Evolutionary conservation across 2,888 invertebrate species (phyloP), one percentile per base, ranked within the genome.

Genomic region (Pedicia rivosa): DNA sequence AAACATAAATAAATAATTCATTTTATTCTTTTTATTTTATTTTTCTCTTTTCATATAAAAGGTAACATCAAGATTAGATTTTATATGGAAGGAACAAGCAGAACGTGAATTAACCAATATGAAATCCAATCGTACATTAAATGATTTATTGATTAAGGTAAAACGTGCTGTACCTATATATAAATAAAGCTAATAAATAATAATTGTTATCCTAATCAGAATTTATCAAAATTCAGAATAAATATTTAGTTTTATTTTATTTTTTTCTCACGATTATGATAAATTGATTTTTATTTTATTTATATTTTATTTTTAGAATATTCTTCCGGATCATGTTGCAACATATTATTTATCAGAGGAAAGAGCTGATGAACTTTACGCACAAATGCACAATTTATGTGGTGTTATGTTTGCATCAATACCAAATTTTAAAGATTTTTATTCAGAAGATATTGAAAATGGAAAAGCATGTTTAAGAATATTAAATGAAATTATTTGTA

Each of bases 351-450:
- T 97, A 31, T 76, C 78, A 29, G 80, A 79, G 48, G 86, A 87
- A 48, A 69, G 83, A 54, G 73, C 55, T 12, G 61, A 60, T 40
- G 59, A 61, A 42, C 51, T 62, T 10, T 60, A 62, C 42, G 59
- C 61, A 15, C 57, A 60, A 44, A 60, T 53, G 51, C 61, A 61
- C 42, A 54, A 51, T 36, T 77, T 80, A 46, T 77, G 86, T 38
- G 92, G 92, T 28, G 91, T 97, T 2, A 81, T 95, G 77, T 98
- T 98, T 64, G 95, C 94, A 7, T 91, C 92, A 37, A 94, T 97
- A 48, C 88, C 95, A 3, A 95, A 95, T 65, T 97, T 95, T 62
- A 83, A 90, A 44, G 92, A 95, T 62, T 97, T 97, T 64, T 98
- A 97, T 66, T 90, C 91, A 2, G 97, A 97, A 62, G 88, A 88